A percentile compares a stretch with the other conserved stretches of the same genome.
Evolutionary conservation across 2,113 vertebrate genomes (phyloP).

Genomic region (Aphyosemion australe): DNA sequence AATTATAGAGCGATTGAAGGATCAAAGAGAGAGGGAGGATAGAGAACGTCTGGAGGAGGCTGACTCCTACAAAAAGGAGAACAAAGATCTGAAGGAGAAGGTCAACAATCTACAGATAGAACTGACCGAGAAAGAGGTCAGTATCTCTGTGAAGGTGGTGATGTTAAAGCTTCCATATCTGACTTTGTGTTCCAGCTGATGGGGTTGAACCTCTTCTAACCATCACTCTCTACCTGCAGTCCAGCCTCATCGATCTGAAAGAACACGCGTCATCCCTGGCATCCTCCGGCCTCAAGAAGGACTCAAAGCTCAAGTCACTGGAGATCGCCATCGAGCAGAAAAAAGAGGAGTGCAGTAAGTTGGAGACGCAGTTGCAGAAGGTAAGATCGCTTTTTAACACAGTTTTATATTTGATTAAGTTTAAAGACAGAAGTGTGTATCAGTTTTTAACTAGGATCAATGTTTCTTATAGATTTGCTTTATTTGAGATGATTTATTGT

Average conservation of each 20-base stretch:
- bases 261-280: constrained; percentile 97
- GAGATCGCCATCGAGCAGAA: constrained; percentile 99
- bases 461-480: too few species aligned
- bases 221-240: constrained; percentile 79
- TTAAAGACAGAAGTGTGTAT: not conserved
- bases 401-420: not conserved
- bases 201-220: constrained; percentile 23
- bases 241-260: constrained; percentile 96
- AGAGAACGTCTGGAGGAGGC: constrained; percentile 94
- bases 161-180: constrained; percentile 2
- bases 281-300: constrained; percentile 94
- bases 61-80: constrained; percentile 96
- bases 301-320: constrained; percentile 97
- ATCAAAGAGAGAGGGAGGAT: constrained; percentile 96
- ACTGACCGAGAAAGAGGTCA: constrained; percentile 96
- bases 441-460: not conserved
- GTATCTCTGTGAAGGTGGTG: constrained; percentile 34
- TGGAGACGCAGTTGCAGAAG: constrained; percentile 95
- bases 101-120: constrained; percentile 95
- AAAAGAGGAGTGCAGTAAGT: constrained; percentile 99
- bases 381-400: constrained; percentile 44
- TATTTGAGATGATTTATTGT: too few species aligned
- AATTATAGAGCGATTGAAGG: constrained; percentile 98
- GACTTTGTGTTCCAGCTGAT: constrained; percentile 13
- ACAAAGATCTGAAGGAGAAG: constrained; percentile 98